Base-by-base conservation (phyloP, 1,140 invertebrate species). In the Globodera ellingtonae region DNA sequence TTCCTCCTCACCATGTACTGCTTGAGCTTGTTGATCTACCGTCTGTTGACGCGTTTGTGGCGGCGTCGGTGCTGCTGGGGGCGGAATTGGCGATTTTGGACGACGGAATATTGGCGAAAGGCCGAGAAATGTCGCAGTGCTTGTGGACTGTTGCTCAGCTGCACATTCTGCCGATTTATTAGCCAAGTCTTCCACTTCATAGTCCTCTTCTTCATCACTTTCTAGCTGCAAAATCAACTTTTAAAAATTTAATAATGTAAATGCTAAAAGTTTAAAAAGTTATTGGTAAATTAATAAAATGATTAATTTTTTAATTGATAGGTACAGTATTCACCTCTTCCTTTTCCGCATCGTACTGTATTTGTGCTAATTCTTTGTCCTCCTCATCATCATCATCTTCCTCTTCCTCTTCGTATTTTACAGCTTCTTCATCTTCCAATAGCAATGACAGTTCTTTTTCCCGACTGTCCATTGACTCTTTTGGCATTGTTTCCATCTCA, bases 41-140 rank as follows among this genome's bases (percentile, higher is more conserved):
- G 21, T 13, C 24, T 70, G 13, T 77, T 44, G 65, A 4, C 62
- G 62, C 10, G 9, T 35, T 21, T 77, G 75, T 67, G 75, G 75
- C 18, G 75, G 75, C 1, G 75, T 77, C 35, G 75, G 62, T 46
- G 75, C 75, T 35, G 69, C 69, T 7, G 75, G 75, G 0, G 75
- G 75, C n/a, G 75, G 75, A 69, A 77, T 65, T 47, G 75, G 75
- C 24, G 75, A 77, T 69, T 69, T 77, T 44, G 75, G 75, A 50
- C 75, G 65, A n/a, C 62, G 52, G 4, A 52, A 69, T 35, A 69
- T 77, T 77, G 62, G 44, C 69, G 52, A 62, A 69, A 69, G 47
- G 52, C 65, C 65, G 15, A 75, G 73, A 77, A 77, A 69, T 35
- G 75, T 70, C 9, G 75, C 24, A 8, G 59, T 35, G 47, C 75